phyloP scores from a whole-genome alignment of 2,888 invertebrate species.

The Odontothrips loti region DNA sequence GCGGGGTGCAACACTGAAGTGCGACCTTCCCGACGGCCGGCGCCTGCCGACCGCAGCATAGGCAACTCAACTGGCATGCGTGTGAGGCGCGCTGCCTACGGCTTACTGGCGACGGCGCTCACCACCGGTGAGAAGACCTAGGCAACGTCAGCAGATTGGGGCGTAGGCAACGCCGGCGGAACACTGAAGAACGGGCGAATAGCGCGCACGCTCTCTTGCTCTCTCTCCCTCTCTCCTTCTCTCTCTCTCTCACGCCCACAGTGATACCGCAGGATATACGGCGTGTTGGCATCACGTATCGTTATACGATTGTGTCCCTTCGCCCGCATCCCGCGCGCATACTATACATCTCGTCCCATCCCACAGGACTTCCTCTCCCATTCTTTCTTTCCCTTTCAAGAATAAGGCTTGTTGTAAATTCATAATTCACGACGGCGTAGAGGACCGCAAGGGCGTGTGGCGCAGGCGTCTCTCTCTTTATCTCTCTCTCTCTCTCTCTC shows the following conservation, averaged over 20 bases:
- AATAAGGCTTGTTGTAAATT: not conserved
- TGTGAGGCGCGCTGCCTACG: not conserved
- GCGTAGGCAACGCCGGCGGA: too few relatives aligned
- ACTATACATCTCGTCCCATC: too few relatives aligned
- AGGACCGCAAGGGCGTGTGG: not conserved
- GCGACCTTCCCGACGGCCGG: not conserved
- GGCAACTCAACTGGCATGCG: not conserved
- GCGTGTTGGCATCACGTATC: not conserved
- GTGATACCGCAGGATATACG: not conserved
- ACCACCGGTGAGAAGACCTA: too few relatives aligned
- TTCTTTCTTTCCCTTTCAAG: not conserved
- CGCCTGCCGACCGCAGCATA: slow-evolving; percentile 8
- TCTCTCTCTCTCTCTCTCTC: not conserved
- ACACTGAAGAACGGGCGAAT: too few relatives aligned
- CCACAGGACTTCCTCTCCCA: not conserved
- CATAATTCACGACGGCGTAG: slow-evolving; percentile 4
- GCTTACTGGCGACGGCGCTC: too few relatives aligned
- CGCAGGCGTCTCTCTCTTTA: not conserved
- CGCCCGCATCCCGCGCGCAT: not conserved
- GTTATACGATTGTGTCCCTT: not conserved
- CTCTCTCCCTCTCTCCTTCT: too few relatives aligned
- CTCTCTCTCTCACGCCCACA: too few relatives aligned
- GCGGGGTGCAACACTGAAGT: too few relatives aligned
- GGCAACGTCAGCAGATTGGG: too few relatives aligned
- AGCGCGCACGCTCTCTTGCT: too few relatives aligned